These are phyloP conservation scores for Theristicus caerulescens DNA, from an alignment of 2,113 vertebrate species.

Conservation along the genomic window DNA sequence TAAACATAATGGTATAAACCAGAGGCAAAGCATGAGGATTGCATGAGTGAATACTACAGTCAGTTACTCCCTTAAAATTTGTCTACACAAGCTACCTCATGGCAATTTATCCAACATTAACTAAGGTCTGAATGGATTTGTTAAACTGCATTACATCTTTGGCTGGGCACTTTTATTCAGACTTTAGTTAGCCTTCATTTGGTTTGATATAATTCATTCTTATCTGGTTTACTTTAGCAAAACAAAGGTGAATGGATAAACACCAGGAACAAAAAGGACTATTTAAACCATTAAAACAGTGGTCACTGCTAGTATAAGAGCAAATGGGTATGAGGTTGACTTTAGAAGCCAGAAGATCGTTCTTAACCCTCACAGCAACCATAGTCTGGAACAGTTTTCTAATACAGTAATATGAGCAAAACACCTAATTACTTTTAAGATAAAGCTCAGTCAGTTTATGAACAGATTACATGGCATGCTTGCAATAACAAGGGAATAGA, in stretches of 20 bases:
- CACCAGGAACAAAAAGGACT: neutral
- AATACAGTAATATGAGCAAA: neutral
- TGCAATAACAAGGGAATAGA: neutral
- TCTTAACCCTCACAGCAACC: neutral
- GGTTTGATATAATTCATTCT: neutral
- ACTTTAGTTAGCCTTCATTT: neutral
- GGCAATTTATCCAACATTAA: neutral
- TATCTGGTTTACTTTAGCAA: slow-evolving; percentile 16
- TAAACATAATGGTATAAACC: neutral
- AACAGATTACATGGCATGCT: neutral
- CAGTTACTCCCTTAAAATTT: neutral
- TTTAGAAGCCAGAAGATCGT: neutral
- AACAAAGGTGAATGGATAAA: neutral
- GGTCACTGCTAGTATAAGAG: neutral
- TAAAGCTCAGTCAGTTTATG: neutral
- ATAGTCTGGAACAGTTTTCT: neutral
- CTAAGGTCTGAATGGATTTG: neutral
- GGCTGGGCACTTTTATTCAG: neutral
- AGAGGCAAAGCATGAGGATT: neutral
- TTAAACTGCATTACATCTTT: neutral
- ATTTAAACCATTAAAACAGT: neutral
- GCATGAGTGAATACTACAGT: neutral
- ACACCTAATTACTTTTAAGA: neutral
- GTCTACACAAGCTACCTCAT: neutral
- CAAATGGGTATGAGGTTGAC: neutral